Evolutionary conservation across 2,888 invertebrate species (phyloP), one percentile per base, ranked within the genome.

Genomic region (Cephus runcator): DNA sequence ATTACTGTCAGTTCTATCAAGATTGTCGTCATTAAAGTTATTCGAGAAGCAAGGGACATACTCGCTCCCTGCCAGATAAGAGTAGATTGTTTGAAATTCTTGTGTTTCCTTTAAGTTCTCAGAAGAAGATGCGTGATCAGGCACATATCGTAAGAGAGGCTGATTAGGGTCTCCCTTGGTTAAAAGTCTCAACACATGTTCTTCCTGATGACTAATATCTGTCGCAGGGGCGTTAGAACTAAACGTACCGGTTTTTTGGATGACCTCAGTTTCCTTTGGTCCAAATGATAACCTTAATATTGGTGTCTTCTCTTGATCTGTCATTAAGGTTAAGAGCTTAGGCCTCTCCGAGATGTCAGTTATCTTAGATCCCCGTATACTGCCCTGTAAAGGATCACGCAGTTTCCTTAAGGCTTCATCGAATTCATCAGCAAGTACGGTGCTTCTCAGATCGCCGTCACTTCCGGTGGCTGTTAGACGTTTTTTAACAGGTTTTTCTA

Each of bases 361-460:
- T 4, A 35, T 36, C n/a, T 76, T 76, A 23, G 69, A 69, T 4
- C 76, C 76, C 23, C 71, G 69, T 31, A 69, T 12, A n/a, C 71
- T 71, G 9, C 81, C 36, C 31, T 79, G 34, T n/a, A 80, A 68
- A 34, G 77, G 86, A 83, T 91, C 92, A 82, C 92, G 91, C 74
- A 93, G 87, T 83, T 93, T 93, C 82, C 91, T 92, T 78, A 94
- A 85, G 75, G 93, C 93, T 79, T 93, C 92, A 84, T 93, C 92
- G 82, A 94, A 94, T 78, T 93, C 93, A 78, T 93, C 93, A 78
- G 93, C 92, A 71, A 93, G 91, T 74, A 90, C 89, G 56, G 91
- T 91, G 81, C 92, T 93, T 74, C 92, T 91, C 56, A 94, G 91
- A 83, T 93, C 94, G 36, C 93, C 93, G 80, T 94, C 94, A 85